phyloP scores from a whole-genome alignment of 2,888 invertebrate species.

The Epistrophella euchroma region DNA sequence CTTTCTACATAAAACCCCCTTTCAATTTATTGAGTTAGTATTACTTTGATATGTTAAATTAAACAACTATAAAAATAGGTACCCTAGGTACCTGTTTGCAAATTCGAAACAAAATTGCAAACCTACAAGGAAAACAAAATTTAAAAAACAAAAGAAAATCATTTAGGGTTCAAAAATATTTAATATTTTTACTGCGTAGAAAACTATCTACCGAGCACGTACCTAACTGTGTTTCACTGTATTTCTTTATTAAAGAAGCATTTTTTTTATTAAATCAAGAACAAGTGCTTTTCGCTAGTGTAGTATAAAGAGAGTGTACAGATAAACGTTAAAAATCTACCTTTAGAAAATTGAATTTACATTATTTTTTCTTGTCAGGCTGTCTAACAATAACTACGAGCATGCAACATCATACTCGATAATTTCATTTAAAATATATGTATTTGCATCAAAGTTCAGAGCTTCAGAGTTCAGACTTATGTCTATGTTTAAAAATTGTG shows the following conservation, averaged over 20 bases:
- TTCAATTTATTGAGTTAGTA: too few species aligned
- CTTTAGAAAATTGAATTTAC: conserved; percentile 16
- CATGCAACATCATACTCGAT: background rate
- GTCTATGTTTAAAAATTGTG: background rate
- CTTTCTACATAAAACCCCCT: too few species aligned
- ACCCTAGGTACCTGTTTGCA: too few species aligned
- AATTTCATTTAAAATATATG: conserved; percentile 14
- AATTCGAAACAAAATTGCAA: too few species aligned
- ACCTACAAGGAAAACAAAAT: too few species aligned
- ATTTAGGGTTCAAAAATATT: background rate
- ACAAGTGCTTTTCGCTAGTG: background rate
- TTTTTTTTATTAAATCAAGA: background rate
- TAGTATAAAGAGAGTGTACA: background rate
- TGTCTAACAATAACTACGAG: background rate
- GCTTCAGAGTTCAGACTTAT: background rate
- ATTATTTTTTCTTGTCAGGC: background rate
- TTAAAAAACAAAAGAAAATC: too few species aligned
- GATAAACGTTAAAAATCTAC: conserved; percentile 2
- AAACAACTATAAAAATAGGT: too few species aligned
- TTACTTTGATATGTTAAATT: too few species aligned
- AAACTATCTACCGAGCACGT: too few species aligned
- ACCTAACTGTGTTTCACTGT: background rate
- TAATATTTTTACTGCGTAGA: too few species aligned
- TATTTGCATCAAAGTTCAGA: conserved; percentile 13
- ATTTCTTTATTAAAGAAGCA: background rate